These are phyloP conservation scores for Enteromius trimaculatus DNA, from an alignment of 2,797 vertebrate species.

Conservation along the genomic window DNA sequence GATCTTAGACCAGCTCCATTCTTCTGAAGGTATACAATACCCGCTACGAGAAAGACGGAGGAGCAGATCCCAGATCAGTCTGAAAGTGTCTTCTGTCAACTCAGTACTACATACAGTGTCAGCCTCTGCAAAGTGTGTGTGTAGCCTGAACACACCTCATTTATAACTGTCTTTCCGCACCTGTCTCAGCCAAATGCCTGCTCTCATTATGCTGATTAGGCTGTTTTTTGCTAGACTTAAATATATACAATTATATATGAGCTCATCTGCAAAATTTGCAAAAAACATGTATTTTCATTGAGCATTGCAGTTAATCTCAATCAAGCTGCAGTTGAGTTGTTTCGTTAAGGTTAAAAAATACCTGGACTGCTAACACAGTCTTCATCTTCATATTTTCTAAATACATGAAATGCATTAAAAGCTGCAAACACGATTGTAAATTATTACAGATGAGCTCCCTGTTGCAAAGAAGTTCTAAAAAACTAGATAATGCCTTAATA, in stretches of 20 bases:
- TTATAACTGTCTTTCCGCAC: constrained; percentile 58
- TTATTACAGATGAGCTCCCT: background rate
- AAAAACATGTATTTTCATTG: too few species aligned
- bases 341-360: too few species aligned
- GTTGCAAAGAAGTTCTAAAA: background rate
- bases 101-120: constrained; percentile 28
- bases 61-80: constrained; percentile 31
- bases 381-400: too few species aligned
- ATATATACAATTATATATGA: background rate
- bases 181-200: constrained; percentile 12
- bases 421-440: background rate
- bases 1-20: constrained; percentile 61
- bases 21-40: constrained; percentile 6
- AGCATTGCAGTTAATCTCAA: too few species aligned
- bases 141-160: constrained; percentile 43
- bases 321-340: too few species aligned
- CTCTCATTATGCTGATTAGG: constrained; percentile 46
- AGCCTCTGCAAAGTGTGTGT: background rate
- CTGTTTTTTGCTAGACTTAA: constrained; percentile 11
- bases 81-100: constrained; percentile 14
- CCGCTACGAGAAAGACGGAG: background rate
- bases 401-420: background rate
- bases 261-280: too few species aligned
- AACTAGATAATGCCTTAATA: background rate
- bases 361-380: too few species aligned